These are phyloP conservation scores for Chelidonichthys spinosus DNA, from an alignment of 2,797 vertebrate genomes.

Conservation along the genomic window DNA sequence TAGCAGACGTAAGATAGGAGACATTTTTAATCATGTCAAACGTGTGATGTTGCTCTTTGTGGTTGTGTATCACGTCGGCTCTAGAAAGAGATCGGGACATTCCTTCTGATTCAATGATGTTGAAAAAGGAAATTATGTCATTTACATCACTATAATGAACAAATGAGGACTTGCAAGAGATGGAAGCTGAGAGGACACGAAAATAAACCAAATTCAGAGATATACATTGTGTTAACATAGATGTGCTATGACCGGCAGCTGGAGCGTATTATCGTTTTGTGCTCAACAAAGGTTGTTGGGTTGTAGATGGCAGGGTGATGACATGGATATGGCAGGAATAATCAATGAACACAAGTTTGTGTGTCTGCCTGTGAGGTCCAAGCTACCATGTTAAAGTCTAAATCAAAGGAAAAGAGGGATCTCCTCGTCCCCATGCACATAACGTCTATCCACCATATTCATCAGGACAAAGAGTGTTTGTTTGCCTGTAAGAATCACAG, in stretches of 20 bases:
- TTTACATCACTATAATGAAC: background rate
- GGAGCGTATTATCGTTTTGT: background rate
- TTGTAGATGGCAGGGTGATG: conserved; percentile 4
- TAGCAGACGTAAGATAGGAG: conserved; percentile 3
- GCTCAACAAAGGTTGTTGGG: background rate
- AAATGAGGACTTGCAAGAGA: background rate
- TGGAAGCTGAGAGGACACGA: background rate
- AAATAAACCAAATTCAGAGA: background rate
- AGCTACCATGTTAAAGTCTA: background rate
- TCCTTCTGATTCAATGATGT: background rate
- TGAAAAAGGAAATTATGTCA: background rate
- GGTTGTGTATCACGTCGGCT: conserved; percentile 4
- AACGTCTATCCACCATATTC: background rate
- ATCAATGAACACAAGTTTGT: background rate
- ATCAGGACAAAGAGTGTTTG: background rate
- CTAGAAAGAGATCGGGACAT: conserved; percentile 6
- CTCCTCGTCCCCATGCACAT: background rate
- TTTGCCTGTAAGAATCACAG: background rate
- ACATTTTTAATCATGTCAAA: conserved; percentile 6
- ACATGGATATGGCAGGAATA: background rate
- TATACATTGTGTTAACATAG: too few species aligned
- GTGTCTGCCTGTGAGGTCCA: background rate
- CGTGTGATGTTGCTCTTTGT: conserved; percentile 16
- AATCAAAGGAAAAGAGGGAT: conserved; percentile 8
- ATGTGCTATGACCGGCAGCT: background rate